phyloP scores from a whole-genome alignment of 2,888 invertebrate species.

The Steromphala cineraria region DNA sequence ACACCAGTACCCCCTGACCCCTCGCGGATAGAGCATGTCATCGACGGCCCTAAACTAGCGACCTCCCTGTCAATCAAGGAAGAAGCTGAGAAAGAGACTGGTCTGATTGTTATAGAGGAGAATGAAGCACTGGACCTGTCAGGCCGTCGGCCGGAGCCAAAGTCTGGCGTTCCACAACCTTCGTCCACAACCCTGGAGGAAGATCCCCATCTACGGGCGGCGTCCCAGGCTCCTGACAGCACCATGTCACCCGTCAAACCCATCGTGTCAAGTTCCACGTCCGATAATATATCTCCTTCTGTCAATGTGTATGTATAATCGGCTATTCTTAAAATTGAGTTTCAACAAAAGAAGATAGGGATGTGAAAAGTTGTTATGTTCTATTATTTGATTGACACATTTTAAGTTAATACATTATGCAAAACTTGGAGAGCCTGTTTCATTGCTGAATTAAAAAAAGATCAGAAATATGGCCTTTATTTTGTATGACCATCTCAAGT shows the following conservation, averaged over 20 bases:
- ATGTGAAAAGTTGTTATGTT: too few relatives aligned
- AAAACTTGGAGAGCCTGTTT: too few relatives aligned
- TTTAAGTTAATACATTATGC: too few relatives aligned
- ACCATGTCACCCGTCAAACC: conserved; percentile 28
- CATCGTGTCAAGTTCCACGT: conserved; percentile 7
- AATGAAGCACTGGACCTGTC: conserved; percentile 34
- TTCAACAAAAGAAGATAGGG: too few relatives aligned
- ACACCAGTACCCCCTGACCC: conserved; percentile 52
- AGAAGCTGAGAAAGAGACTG: neutral
- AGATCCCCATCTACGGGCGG: conserved; percentile 43
- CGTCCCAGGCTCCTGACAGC: conserved; percentile 36
- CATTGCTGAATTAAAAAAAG: too few relatives aligned
- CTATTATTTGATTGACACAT: too few relatives aligned
- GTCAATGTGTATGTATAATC: neutral
- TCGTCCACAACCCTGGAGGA: conserved; percentile 58
- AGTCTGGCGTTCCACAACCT: conserved; percentile 75
- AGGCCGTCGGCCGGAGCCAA: conserved; percentile 32
- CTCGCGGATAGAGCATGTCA: conserved; percentile 19
- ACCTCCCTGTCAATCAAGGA: conserved; percentile 8
- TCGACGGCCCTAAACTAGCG: neutral
- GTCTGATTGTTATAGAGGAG: neutral
- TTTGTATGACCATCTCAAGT: too few relatives aligned
- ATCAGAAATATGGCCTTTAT: too few relatives aligned
- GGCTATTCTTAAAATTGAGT: neutral
- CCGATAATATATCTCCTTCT: neutral